Base-by-base conservation (phyloP, 2,888 invertebrate species). In the Hipparchia semele region DNA sequence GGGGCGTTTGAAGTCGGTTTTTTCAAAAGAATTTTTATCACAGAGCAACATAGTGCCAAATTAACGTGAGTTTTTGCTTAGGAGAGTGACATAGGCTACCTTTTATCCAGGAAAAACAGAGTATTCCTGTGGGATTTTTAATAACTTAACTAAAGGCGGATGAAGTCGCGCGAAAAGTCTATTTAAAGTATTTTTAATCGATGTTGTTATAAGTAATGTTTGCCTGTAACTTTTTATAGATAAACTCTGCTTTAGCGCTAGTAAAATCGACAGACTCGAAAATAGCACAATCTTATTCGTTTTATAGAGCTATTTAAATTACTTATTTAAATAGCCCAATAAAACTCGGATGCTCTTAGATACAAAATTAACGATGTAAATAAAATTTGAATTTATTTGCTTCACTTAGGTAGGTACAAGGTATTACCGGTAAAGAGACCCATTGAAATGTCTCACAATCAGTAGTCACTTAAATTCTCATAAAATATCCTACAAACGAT, bases 381-480 rank as follows among this genome's bases (percentile, higher is more conserved):
- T 78, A 78, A 76, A 78, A 74, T 77, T 72, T 51, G 53, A 75
- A 79, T 78, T 77, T 77, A 78, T 78, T 77, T 69, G 72, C 73
- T 75, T 76, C 73, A 79, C 77, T 76, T 73, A 58, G 23, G 8
- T 13, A 71, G 23, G 23, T 58, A 71, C 72, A 66, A 49, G 65
- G 65, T 76, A 76, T 78, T 73, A 75, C 73, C 73, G 73, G 77
- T 69, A 76, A 76, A 77, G 70, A 75, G 70, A 73, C 73, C 75
- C 75, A 75, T 78, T 77, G 73, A 77, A 72, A 46, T 58, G 74
- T 75, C 69, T 73, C 51, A 77, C 73, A 76, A 79, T 78, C 77
- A 77, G 81, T 79, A 87, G 84, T 87, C 83, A 85, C 84, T 88
- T 88, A 89, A 87, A 88, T 84, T 82, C 79, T 77, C 80, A 79